Conservation (phyloP, 2,888 invertebrate species). For the Chamaedrilus cognettii region DNA sequence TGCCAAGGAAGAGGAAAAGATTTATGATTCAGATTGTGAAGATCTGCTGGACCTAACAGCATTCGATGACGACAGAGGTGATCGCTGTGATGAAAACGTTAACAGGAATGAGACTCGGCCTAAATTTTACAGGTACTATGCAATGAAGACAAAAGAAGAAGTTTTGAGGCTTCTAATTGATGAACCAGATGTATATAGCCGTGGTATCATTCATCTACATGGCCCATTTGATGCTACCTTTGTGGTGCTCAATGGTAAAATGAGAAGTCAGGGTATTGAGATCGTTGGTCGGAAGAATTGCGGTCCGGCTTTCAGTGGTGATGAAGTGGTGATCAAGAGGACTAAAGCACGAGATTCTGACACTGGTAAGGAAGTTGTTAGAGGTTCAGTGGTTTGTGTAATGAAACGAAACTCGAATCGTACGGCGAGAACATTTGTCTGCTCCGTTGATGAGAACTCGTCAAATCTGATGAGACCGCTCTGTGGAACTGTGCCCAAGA, state of each 20-base stretch:
- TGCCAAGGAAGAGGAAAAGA: background rate
- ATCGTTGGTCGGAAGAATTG: constrained; percentile 27
- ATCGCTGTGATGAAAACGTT: background rate
- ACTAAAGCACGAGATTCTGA: background rate
- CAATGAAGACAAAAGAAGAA: background rate
- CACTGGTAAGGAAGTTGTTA: constrained; percentile 3
- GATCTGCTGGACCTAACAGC: constrained; percentile 7
- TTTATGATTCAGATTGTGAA: background rate
- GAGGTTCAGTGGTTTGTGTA: constrained; percentile 48
- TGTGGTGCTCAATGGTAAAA: background rate
- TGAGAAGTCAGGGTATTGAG: constrained; percentile 9
- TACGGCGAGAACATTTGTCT: constrained; percentile 45
- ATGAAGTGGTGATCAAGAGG: constrained; percentile 18
- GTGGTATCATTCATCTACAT: background rate
- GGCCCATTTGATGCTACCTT: background rate
- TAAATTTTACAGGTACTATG: background rate
- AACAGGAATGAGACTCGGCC: background rate
- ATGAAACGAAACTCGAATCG: constrained; percentile 43
- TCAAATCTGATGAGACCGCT: constrained; percentile 50
- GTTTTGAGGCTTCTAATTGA: background rate
- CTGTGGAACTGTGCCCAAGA: constrained; percentile 42
- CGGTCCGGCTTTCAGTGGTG: constrained; percentile 27
- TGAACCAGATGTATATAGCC: background rate
- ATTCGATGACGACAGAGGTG: constrained; percentile 8
- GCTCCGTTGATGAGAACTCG: constrained; percentile 43